Percentiles rank a stretch among this genome's conserved stretches.
Conservation (phyloP, 1,140 invertebrate species). For the Yoshiicerus persimilis region DNA sequence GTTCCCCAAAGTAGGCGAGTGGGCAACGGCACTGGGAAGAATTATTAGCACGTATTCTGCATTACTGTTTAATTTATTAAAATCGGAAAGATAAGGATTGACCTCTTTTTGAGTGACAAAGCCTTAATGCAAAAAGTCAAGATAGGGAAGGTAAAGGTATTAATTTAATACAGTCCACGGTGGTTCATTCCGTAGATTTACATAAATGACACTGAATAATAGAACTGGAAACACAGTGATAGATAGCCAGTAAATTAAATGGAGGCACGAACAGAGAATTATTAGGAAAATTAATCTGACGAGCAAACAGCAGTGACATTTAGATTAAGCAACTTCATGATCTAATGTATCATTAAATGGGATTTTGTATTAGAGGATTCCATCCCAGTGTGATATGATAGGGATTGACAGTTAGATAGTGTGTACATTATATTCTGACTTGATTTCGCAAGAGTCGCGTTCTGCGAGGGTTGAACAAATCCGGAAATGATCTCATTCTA, state of each 20-base stretch:
- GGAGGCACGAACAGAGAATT: background rate
- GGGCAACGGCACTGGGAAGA: no score
- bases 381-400: background rate
- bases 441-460: background rate
- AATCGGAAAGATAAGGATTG: background rate
- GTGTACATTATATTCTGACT: background rate
- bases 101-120: background rate
- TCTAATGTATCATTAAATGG: background rate
- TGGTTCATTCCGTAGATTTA: background rate
- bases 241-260: constrained; percentile 2
- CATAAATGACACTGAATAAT: background rate
- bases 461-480: background rate
- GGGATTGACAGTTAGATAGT: background rate
- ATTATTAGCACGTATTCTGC: background rate
- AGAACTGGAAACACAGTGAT: background rate
- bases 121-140: background rate
- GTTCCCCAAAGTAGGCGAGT: no score
- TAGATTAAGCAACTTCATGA: background rate
- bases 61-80: background rate
- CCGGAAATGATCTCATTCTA: constrained; percentile 5
- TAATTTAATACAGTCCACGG: background rate
- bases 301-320: background rate
- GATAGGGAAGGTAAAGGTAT: background rate
- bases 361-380: background rate
- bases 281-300: background rate